Base-by-base conservation (phyloP, 2,797 vertebrate species). In the Neopelma chrysocephalum region DNA sequence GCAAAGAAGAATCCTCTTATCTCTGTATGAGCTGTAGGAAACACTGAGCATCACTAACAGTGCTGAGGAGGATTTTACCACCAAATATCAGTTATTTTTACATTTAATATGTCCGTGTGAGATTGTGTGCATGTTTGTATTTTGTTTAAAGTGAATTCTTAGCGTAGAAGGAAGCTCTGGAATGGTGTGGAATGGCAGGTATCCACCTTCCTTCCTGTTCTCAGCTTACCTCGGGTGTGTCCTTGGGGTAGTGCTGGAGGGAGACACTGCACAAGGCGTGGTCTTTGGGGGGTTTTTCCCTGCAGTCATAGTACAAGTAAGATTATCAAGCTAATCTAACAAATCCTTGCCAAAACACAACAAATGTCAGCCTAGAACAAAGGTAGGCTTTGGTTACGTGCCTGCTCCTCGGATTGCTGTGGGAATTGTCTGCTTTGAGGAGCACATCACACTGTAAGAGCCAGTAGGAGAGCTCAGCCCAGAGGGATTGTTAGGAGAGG, bases 191-290 rank as follows among this genome's bases (percentile, higher is more conserved):
- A 19, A 15, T 40, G 21, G 5, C 50, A 12, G 16, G 17, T 3
- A 1, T 17, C 5, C 34, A 1, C 15, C 53, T 60, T 9, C 40
- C 25, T 9, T 29, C 29, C 45, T 25, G 6, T n/a, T 78, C 38
- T 60, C 53, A 70, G 65, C 31, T 31, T 14, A 1, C 10, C 0
- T 60, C 1, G 0, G 31, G 2, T 17, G 14, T 56, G 29, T 21
- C 43, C 56, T 51, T 21, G 57, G 34, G 10, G 6, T 3, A 4
- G 27, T 26, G 68, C n/a, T 56, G 51, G 42, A 89, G 34, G 42
- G 36, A 56, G 40, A 21, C 13, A 10, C 25, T 43, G n/a, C 77
- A 23, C 10, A 5, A 18, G 34, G 25, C 14, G 6, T 50, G 20
- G 27, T 45, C 20, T 45, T 56, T 19, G 12, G n/a, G 23, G 13